Base-by-base conservation (phyloP, 2,113 vertebrate species). In the Mustelus asterias region DNA sequence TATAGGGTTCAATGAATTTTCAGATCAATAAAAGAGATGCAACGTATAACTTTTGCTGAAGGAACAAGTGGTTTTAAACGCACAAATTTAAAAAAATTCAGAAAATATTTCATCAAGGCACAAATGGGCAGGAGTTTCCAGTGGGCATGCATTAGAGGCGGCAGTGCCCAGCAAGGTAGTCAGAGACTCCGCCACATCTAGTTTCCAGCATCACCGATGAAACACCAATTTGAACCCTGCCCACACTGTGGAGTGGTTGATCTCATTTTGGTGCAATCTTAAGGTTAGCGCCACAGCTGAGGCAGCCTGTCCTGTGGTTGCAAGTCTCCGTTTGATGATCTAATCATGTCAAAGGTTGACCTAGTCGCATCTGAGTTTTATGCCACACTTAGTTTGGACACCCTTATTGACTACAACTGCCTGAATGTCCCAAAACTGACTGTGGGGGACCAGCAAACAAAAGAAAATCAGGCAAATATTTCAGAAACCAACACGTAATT, bases 81-180 rank as follows among this genome's bases (percentile, higher is more conserved):
- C 14, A 14, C 16, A 18, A 92, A 37, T 20, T 10, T 8, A 37
- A 37, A 65, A n/a, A 93, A 7, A 11, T 1, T 65, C 60, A 93
- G 89, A 93, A 93, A 93, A 65, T n/a, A 93, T 93, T 22, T 33
- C 89, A 67, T 93, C 89, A 65, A 93, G 89, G 33, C 60, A 65
- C n/a, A 93, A 93, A 10, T 22, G 16, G 89, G 18, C 18, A n/a
- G 37, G 20, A 65, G 89, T 93, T 93, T 93, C 89, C 89, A 93
- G 63, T 65, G 33, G 60, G 60, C n/a, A 18, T 20, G 33, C n/a
- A n/a, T 65, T 22, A 37, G 60, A n/a, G 65, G 89, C 22, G 60
- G 14, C 22, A 20, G 9, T 65, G 60, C 14, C 89, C 18, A 18
- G 16, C n/a, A 93, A 93, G 16, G 20, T 93, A 93, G 60, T 93